Conservation (phyloP, 1,140 invertebrate genomes). For the Leptoteleia sp. region DNA sequence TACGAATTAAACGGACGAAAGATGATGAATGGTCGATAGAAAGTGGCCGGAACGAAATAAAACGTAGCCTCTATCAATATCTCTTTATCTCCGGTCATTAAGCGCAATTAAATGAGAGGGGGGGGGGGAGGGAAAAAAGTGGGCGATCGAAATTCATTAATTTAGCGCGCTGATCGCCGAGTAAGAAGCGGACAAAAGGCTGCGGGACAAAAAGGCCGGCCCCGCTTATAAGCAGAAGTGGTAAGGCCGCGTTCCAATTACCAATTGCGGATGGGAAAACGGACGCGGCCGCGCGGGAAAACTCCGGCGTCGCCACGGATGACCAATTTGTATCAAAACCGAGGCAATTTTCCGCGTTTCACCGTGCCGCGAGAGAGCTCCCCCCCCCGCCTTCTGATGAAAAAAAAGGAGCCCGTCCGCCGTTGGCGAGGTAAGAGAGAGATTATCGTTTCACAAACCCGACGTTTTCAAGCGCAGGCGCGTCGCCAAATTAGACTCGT, state of each 20-base stretch:
- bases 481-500: conserved; percentile 42
- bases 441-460: conserved; percentile 54
- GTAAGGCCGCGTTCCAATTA: conserved; percentile 39
- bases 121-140: conserved; percentile 12
- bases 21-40: conserved; percentile 9
- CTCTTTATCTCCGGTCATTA: conserved; percentile 34
- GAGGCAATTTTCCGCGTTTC: conserved; percentile 51
- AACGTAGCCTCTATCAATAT: neutral
- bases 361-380: conserved; percentile 33
- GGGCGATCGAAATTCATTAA: conserved; percentile 35
- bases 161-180: conserved; percentile 19
- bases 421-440: conserved; percentile 32
- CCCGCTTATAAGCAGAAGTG: conserved; percentile 20
- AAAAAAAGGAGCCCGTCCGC: conserved; percentile 23
- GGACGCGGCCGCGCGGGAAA: conserved; percentile 18
- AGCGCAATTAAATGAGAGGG: conserved; percentile 13
- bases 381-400: too few relatives aligned
- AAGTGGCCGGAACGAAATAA: neutral
- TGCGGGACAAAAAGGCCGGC: conserved; percentile 24
- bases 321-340: conserved; percentile 48
- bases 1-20: too few relatives aligned
- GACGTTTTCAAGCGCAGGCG: conserved; percentile 40
- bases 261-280: conserved; percentile 51
- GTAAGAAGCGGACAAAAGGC: conserved; percentile 24
- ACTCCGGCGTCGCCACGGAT: conserved; percentile 13